A percentile compares a stretch with the other conserved stretches of the same genome.
phyloP scores from a whole-genome alignment of 2,797 vertebrate species.

The Pangasius sanitwongsei region DNA sequence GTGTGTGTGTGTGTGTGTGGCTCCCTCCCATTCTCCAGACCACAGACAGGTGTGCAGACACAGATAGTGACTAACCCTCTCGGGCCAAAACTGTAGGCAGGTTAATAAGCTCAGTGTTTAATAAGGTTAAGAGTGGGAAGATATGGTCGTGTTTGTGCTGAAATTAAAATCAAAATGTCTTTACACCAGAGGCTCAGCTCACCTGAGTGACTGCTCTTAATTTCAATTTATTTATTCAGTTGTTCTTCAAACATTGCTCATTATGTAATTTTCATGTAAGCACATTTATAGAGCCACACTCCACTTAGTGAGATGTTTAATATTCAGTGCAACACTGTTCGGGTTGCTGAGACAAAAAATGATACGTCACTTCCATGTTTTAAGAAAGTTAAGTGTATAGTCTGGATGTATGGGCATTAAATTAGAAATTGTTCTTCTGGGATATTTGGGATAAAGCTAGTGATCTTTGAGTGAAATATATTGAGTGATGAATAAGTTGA shows the following conservation, averaged over 20 bases:
- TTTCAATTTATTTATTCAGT: neutral
- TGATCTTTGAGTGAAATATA: neutral
- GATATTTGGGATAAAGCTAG: neutral
- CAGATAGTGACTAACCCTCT: neutral
- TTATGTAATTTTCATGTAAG: neutral
- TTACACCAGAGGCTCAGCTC: neutral
- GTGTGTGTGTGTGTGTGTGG: conserved; percentile 20
- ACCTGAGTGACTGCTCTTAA: neutral
- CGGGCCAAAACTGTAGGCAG: neutral
- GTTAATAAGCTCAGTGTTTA: neutral
- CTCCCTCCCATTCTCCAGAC: neutral
- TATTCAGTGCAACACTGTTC: neutral
- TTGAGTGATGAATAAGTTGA: neutral
- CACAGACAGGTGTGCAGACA: conserved; percentile 50
- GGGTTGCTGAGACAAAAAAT: neutral
- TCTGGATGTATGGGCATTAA: neutral
- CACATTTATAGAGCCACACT: neutral
- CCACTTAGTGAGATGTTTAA: neutral
- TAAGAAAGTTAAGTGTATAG: neutral
- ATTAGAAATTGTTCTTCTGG: neutral
- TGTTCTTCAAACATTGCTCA: neutral
- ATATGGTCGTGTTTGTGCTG: neutral
- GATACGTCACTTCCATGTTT: neutral
- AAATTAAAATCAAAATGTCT: neutral
- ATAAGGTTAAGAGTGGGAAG: neutral